A percentile compares a stretch with the other conserved stretches of the same genome.
phyloP scores from a whole-genome alignment of 2,888 invertebrate genomes.

The Cephalotes varians region DNA sequence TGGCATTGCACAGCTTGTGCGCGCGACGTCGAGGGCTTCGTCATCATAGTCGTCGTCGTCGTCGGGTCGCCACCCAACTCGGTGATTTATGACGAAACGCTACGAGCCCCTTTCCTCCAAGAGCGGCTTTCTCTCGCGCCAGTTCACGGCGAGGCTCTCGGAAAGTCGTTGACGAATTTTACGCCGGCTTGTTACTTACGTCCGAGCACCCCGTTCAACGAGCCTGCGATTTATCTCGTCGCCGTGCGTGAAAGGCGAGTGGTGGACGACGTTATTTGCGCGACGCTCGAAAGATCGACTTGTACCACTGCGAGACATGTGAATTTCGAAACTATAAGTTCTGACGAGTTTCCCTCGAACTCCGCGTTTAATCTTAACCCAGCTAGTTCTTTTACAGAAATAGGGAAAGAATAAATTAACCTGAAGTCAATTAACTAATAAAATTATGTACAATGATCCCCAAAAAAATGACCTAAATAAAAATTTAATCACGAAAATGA shows the following conservation, averaged over 20 bases:
- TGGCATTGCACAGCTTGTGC: conserved; percentile 58
- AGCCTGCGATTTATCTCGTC: conserved; percentile 45
- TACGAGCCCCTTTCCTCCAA: conserved; percentile 26
- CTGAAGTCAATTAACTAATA: neutral
- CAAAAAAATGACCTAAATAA: neutral
- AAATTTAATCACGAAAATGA: neutral
- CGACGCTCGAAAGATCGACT: conserved; percentile 28
- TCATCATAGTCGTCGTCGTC: conserved; percentile 11
- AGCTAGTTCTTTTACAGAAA: conserved; percentile 4
- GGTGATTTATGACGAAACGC: conserved; percentile 66
- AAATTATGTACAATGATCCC: neutral
- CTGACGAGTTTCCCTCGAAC: neutral
- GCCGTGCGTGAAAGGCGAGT: conserved; percentile 32
- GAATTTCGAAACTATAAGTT: conserved; percentile 7
- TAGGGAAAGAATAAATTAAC: neutral
- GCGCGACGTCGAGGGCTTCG: conserved; percentile 60
- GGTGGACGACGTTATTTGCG: conserved; percentile 41
- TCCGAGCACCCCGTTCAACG: conserved; percentile 48
- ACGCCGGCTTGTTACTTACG: conserved; percentile 53
- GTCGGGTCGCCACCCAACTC: conserved; percentile 24
- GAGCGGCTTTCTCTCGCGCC: conserved; percentile 25
- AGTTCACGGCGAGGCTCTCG: conserved; percentile 1
- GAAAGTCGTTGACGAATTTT: conserved; percentile 54
- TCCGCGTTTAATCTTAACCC: conserved; percentile 7
- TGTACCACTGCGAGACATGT: neutral